Evolutionary conservation across 2,797 vertebrate genomes (phyloP).

Genomic region (Sebastes cheni): DNA sequence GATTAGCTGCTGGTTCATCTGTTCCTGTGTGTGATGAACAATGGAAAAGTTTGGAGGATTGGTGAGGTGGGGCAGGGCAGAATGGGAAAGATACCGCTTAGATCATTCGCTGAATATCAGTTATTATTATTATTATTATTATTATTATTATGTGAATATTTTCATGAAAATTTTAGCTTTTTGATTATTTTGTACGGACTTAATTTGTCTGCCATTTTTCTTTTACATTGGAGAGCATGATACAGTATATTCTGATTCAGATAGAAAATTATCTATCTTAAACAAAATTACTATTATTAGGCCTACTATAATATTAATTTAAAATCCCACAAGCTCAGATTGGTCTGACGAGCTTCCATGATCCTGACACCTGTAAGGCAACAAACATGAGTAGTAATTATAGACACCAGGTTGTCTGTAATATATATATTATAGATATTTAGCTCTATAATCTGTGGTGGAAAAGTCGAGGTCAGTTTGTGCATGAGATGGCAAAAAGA

Average conservation of each 20-base stretch:
- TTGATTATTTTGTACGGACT: not conserved
- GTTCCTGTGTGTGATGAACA: conserved; percentile 79
- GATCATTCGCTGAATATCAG: not conserved
- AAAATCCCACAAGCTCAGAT: not conserved
- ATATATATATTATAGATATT: conserved; percentile 22
- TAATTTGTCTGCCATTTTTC: not conserved
- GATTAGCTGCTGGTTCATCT: conserved; percentile 82
- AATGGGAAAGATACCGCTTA: conserved; percentile 22
- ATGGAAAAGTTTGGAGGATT: conserved; percentile 70
- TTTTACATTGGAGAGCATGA: not conserved
- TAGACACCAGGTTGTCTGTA: conserved; percentile 27
- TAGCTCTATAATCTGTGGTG: not conserved
- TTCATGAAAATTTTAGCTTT: not conserved
- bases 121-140: not conserved
- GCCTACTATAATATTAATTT: not conserved
- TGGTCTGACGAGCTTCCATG: not conserved
- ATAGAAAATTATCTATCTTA: not conserved
- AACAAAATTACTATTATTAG: not conserved
- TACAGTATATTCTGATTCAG: not conserved
- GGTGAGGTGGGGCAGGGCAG: conserved; percentile 41
- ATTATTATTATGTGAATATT: not conserved
- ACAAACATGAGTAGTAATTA: conserved; percentile 15
- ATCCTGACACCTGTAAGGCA: conserved; percentile 20
- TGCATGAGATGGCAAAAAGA: not conserved
- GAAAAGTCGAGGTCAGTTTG: not conserved